A percentile compares a stretch with the other conserved stretches of the same genome.
These are phyloP conservation scores for Orgyia antiqua DNA, from an alignment of 2,888 invertebrate species.

Conservation along the genomic window DNA sequence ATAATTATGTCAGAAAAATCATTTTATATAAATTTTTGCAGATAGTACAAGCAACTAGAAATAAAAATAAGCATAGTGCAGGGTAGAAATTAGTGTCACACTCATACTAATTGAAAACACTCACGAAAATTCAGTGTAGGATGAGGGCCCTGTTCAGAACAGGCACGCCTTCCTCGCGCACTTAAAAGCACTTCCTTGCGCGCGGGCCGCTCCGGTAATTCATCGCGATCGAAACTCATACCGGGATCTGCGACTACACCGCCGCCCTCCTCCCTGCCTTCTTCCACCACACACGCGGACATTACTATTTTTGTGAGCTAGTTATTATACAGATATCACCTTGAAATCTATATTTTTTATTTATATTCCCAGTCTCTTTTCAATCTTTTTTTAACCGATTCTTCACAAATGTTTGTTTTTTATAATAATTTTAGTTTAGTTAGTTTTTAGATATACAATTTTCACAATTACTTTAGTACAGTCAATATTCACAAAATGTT, in stretches of 20 bases:
- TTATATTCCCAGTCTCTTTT: too few species aligned
- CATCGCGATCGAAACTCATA: constrained; percentile 31
- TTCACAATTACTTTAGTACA: too few species aligned
- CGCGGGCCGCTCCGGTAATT: constrained; percentile 54
- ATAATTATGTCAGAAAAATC: too few species aligned
- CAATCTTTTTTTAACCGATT: too few species aligned
- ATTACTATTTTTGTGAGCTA: constrained; percentile 43
- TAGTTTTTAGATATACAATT: too few species aligned
- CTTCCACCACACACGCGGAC: constrained; percentile 68
- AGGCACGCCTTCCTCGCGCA: constrained; percentile 79
- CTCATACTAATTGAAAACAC: constrained; percentile 14
- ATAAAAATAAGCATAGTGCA: too few species aligned
- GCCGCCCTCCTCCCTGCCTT: constrained; percentile 59
- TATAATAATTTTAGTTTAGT: too few species aligned
- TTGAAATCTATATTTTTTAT: not conserved
- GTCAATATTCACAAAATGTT: too few species aligned
- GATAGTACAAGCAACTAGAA: too few species aligned
- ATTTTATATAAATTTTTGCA: too few species aligned
- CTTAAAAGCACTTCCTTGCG: constrained; percentile 75
- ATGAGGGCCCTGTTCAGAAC: constrained; percentile 85
- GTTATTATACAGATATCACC: constrained; percentile 2
- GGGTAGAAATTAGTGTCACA: too few species aligned
- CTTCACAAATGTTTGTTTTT: too few species aligned
- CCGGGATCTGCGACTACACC: constrained; percentile 35
- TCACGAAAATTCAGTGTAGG: constrained; percentile 73